Evolutionary conservation across 2,888 invertebrate genomes (phyloP), one percentile per base, ranked within the genome.

Genomic region (Meandrusa payeni): DNA sequence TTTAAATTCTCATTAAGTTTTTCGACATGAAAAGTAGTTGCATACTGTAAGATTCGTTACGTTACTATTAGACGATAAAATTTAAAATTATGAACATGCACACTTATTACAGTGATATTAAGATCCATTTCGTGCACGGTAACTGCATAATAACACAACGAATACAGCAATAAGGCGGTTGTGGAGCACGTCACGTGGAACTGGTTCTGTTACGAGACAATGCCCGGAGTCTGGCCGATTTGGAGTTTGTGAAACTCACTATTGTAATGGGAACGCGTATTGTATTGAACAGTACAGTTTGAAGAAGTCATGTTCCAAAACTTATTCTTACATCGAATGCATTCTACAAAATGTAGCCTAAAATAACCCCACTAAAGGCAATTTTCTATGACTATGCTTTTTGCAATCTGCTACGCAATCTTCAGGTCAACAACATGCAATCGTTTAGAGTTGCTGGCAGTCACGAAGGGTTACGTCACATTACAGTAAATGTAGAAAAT

Each of bases 141-240:
- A 69, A 69, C 64, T 65, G 59, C 64, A 65, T 69, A 60, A 67
- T 64, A 74, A 69, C 68, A 69, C 65, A 72, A 70, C 70, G 74
- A 77, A 75, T 74, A 73, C 67, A 72, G 76, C 72, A 73, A 69
- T 71, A 67, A 69, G 66, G 55, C 57, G 53, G 63, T 61, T 63
- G 63, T 50, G 66, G 55, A 62, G 68, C 64, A 62, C 64, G 68
- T 69, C 65, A 64, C 65, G 61, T 69, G 70, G 58, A 78, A 76
- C 77, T 67, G 70, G 76, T 76, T 75, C 61, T 56, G 55, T 59
- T 58, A 62, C 66, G 62, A 71, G 69, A 71, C 73, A 74, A 70
- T 67, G 60, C 64, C 61, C 58, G 57, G 58, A 55, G 57, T 55
- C 55, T 55, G 57, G 57, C 59, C 55, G 57, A 61, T 62, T 61